Evolutionary conservation across 2,888 invertebrate genomes (phyloP).

Genomic region (Aspidapion aeneum): DNA sequence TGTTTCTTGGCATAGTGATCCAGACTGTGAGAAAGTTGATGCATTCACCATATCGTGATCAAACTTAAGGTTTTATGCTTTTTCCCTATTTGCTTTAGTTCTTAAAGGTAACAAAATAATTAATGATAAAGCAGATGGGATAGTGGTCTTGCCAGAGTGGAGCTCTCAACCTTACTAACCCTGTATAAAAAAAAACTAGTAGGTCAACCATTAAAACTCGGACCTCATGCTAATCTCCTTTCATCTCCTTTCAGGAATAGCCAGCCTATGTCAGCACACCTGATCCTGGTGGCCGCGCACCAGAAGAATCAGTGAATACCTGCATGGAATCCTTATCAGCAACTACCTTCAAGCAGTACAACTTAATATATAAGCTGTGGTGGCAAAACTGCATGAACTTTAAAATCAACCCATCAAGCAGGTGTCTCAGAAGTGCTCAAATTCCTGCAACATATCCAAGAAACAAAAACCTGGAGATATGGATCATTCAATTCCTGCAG

Average conservation of each 20-base stretch:
- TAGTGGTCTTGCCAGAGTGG: not conserved
- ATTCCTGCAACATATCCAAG: not conserved
- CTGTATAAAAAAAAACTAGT: not conserved
- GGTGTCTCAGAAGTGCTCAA: not conserved
- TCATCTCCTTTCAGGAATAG: conserved; percentile 2
- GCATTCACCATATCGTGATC: not conserved
- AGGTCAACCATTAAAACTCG: not conserved
- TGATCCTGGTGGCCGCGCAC: conserved; percentile 7
- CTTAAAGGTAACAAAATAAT: not conserved
- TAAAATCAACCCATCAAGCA: no score
- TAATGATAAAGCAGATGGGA: not conserved
- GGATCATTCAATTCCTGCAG: conserved; percentile 5
- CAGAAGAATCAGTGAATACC: not conserved
- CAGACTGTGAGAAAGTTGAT: not conserved
- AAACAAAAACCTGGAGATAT: not conserved
- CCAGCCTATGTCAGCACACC: no score
- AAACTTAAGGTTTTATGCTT: not conserved
- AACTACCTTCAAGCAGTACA: not conserved
- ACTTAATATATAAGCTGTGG: not conserved
- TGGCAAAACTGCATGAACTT: not conserved
- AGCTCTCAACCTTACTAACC: not conserved
- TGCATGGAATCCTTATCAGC: not conserved
- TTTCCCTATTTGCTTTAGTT: no score
- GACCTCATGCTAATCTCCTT: not conserved
- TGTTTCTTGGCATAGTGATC: not conserved